Evolutionary conservation across 2,113 vertebrate species (phyloP), one percentile per base, ranked within the genome.

Genomic region (Cathartes aura): DNA sequence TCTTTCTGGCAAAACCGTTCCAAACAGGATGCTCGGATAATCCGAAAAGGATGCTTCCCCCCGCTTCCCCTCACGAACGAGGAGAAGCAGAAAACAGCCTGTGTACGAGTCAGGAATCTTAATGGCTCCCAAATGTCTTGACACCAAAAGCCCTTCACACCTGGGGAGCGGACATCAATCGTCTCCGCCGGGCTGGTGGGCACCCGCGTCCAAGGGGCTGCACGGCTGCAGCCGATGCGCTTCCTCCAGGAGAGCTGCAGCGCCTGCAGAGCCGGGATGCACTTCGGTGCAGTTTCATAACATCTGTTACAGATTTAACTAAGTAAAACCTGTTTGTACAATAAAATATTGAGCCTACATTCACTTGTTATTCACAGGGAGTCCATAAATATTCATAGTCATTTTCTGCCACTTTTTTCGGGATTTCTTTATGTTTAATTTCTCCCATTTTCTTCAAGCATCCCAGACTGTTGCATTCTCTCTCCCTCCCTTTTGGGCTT

Each of bases 21-120:
- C 82, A 79, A 82, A 95, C 96, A 95, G 96, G 96, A 95, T 95
- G 79, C 30, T 2, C 0, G 27, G 24, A 12, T 96, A 96, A 95
- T 93, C 89, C 74, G 0, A 93, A 93, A 82, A 82, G 91, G 93
- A 95, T 95, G 93, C 36, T 45, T 3, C 66, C 59, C 76, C 59
- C 70, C 5, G 3, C 81, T 27, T 60, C 53, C 48, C 74, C 72
- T 64, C 66, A 30, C 10, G 19, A 71, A 32, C 2, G 7, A 67
- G 78, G 55, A 48, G 70, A 63, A 60, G 62, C 15, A 58, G 82
- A 60, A 78, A 90, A 4, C 86, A 47, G 92, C 48, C 73, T 16
- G n/a, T 0, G 56, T 1, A 16, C 0, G 6, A 13, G 45, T 0
- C 12, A 62, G 82, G 34, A 22, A 43, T 52, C 59, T 79, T 80